Percentiles rank a stretch among this genome's conserved stretches.
Evolutionary conservation across 2,113 vertebrate genomes (phyloP).

Genomic region (Orcinus orca): DNA sequence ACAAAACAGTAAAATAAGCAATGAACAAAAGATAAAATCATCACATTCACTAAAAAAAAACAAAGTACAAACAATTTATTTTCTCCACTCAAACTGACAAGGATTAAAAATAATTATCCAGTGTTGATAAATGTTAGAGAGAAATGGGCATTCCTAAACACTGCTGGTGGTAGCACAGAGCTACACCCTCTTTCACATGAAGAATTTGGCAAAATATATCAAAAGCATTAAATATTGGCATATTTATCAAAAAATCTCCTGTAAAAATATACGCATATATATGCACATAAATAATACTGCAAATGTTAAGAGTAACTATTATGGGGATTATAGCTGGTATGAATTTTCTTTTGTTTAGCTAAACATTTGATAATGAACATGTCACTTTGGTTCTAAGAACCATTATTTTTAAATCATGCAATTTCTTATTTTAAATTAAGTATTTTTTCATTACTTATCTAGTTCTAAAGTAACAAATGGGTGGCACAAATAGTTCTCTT

Average conservation of each 20-base stretch:
- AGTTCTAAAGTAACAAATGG: constrained; percentile 6
- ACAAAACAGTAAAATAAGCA: not conserved
- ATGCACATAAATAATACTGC: not conserved
- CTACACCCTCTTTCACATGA: not conserved
- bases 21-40: not conserved
- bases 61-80: not conserved
- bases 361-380: not conserved
- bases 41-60: not conserved
- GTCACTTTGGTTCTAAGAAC: not conserved
- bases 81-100: not conserved
- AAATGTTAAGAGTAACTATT: not conserved
- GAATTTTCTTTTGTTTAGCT: not conserved
- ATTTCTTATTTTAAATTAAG: not conserved
- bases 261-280: not conserved
- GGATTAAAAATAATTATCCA: not conserved
- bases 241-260: not conserved
- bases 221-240: not conserved
- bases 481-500: not conserved
- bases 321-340: not conserved
- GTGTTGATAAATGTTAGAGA: not conserved
- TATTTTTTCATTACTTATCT: not conserved
- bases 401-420: not conserved
- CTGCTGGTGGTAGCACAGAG: not conserved
- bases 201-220: not conserved
- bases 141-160: not conserved